These are phyloP conservation scores for Apotomis turbidana DNA, from an alignment of 2,888 invertebrate genomes.

Conservation along the genomic window DNA sequence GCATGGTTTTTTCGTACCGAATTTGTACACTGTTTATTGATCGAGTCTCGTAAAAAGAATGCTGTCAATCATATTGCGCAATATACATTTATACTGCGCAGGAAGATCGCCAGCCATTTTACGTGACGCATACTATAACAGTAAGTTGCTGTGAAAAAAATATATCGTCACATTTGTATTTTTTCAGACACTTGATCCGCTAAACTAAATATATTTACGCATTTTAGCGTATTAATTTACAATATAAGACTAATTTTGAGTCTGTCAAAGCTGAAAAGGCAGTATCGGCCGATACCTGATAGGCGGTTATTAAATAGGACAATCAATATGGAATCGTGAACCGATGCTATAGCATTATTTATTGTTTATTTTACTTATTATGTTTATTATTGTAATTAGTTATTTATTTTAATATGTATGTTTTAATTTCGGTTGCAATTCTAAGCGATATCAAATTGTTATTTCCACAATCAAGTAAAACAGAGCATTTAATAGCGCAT, in stretches of 20 bases:
- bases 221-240: not conserved
- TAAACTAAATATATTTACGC: not conserved
- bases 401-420: constrained; percentile 24
- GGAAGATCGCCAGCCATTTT: no score
- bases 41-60: no score
- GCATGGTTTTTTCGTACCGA: no score
- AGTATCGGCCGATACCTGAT: not conserved
- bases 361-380: constrained; percentile 24
- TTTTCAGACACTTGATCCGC: not conserved
- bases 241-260: not conserved
- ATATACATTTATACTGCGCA: no score
- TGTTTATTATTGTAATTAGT: constrained; percentile 7
- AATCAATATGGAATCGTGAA: not conserved
- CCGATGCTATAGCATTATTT: constrained; percentile 19
- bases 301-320: not conserved
- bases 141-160: no score
- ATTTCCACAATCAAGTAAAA: not conserved
- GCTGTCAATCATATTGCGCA: no score
- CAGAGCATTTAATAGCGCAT: no score
- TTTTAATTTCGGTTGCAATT: not conserved
- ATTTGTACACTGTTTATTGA: no score
- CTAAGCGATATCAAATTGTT: constrained; percentile 8
- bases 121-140: no score
- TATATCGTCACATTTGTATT: no score
- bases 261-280: not conserved